phyloP scores from a whole-genome alignment of 1,140 invertebrate species.

The Palaemon carinicauda region DNA sequence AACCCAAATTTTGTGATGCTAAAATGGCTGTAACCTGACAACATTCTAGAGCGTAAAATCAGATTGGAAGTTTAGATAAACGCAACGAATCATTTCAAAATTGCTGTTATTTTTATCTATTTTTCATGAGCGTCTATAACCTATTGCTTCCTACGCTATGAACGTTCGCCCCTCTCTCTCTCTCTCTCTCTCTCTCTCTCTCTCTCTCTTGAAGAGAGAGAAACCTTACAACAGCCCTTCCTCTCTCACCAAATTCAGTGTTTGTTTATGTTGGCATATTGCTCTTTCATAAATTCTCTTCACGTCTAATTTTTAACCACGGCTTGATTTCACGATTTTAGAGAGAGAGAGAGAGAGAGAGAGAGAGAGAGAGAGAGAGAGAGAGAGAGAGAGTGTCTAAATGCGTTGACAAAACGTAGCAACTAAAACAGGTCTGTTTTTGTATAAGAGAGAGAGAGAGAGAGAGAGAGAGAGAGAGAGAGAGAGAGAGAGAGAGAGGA shows the following conservation, averaged over 20 bases:
- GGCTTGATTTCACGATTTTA: no score
- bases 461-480: background rate
- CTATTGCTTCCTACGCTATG: background rate
- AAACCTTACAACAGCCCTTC: background rate
- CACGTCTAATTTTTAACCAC: no score
- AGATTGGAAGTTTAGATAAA: no score
- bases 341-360: no score
- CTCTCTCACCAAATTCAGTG: background rate
- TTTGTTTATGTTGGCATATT: background rate
- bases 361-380: background rate
- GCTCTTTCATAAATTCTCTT: background rate
- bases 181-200: slow-evolving; percentile 23
- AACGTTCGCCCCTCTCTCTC: slow-evolving; percentile 4
- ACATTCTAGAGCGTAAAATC: no score
- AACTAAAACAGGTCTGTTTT: background rate
- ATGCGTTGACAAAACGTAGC: background rate
- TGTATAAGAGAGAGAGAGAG: background rate
- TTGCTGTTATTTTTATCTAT: no score
- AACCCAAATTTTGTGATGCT: no score
- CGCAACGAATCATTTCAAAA: no score
- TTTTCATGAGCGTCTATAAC: no score
- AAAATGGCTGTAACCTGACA: no score
- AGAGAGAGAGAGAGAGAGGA: background rate
- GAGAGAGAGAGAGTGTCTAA: background rate
- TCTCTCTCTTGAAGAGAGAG: background rate